A percentile compares a stretch with the other conserved stretches of the same genome.
These are phyloP conservation scores for Cephalotes varians DNA, from an alignment of 2,888 invertebrate genomes.

Conservation along the genomic window DNA sequence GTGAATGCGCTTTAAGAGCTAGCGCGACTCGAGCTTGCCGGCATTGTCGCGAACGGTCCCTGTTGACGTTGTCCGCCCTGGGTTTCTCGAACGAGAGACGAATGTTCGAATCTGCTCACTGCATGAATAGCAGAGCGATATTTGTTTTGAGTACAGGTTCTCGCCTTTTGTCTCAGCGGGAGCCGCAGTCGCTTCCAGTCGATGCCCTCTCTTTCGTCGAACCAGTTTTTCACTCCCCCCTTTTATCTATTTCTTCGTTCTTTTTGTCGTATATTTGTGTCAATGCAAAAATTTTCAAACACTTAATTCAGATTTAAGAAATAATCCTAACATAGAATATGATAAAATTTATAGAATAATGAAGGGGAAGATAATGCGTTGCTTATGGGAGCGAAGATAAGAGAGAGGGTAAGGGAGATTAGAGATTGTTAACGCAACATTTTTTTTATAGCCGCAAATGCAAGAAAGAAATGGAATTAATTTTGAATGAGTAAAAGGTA, in stretches of 20 bases:
- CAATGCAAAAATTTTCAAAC: background rate
- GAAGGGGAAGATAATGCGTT: background rate
- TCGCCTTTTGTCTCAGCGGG: constrained; percentile 81
- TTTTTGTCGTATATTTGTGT: background rate
- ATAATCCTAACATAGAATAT: background rate
- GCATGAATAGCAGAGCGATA: constrained; percentile 80
- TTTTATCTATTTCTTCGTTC: background rate
- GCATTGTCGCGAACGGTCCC: constrained; percentile 73
- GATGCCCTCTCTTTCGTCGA: background rate
- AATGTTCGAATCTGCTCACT: constrained; percentile 74
- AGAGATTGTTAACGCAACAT: too few relatives aligned
- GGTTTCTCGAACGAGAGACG: constrained; percentile 63
- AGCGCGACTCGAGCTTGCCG: constrained; percentile 74
- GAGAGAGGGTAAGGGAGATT: background rate
- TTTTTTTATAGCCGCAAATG: background rate
- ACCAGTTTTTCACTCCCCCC: background rate
- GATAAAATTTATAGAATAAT: background rate
- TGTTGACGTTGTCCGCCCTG: constrained; percentile 32
- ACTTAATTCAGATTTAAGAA: background rate
- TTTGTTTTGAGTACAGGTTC: constrained; percentile 85
- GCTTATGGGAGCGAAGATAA: too few relatives aligned
- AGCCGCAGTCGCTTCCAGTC: constrained; percentile 72
- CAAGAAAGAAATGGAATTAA: constrained; percentile 15
- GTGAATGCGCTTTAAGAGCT: constrained; percentile 78
- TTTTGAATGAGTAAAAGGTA: constrained; percentile 23